Base-by-base conservation (phyloP, 2,113 vertebrate species). In the Apeltes quadracus region DNA sequence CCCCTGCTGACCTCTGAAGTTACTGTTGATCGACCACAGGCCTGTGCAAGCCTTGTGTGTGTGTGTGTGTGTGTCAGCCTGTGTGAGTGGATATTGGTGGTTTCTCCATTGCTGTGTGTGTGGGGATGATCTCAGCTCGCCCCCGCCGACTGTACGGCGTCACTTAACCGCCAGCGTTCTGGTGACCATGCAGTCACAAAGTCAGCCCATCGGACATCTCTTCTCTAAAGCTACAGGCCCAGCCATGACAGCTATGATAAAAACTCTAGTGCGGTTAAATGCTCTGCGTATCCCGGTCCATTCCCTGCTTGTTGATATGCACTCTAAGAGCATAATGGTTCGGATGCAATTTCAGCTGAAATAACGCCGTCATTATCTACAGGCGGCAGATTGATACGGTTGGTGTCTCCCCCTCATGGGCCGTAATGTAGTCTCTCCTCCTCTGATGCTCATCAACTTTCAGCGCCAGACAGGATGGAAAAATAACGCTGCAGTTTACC, bases 351-450 rank as follows among this genome's bases (percentile, higher is more conserved):
- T 75, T 82, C 51, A 15, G 50, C 65, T 63, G 61, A 53, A 46
- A 66, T 69, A 72, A 76, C 76, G 79, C 88, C 84, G 81, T 87
- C 72, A 76, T 84, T 64, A 64, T 48, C 61, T 59, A n/a, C 53
- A 79, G 61, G 54, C 72, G 22, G 62, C 53, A 63, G 68, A 55
- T 62, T 67, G 74, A 54, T 57, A 32, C 59, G 76, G 82, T 56
- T 79, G 54, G 23, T 88, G 79, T 87, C 78, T 88, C 80, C 70
- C 79, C 81, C 86, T 78, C 14, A 81, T 80, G 79, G 86, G 72
- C 5, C 23, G 5, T 39, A 50, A 72, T 55, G 80, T 79, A n/a
- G 16, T 39, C 20, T 72, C 36, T 59, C 61, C 61, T 36, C 76
- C 69, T 76, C 61, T 76, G 72, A 72, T 65, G 72, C 69, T 69